Conservation (phyloP, 1,140 invertebrate species). For the Leptonema lineaticorne region DNA sequence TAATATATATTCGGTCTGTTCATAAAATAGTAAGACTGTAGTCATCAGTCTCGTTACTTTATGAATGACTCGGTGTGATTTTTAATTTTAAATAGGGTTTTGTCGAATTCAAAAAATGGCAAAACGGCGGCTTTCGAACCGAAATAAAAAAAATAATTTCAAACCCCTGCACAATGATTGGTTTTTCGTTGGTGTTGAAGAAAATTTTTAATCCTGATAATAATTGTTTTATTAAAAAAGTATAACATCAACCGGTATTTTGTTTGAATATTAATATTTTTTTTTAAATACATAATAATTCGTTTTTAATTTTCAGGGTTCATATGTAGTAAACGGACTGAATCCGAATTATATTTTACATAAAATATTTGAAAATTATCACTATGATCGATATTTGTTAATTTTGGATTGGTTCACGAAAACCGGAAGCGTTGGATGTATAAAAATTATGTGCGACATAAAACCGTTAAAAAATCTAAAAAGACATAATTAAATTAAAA, state of each 20-base stretch:
- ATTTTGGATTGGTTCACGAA: neutral
- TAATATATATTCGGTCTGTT: neutral
- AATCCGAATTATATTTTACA: neutral
- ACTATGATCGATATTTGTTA: neutral
- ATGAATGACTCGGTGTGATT: too few relatives aligned
- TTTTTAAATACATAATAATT: neutral
- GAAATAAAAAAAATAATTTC: conserved; percentile 7
- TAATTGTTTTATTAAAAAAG: conserved; percentile 24
- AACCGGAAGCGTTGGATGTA: neutral
- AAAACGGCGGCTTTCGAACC: neutral
- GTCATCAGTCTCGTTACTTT: too few relatives aligned
- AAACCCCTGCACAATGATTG: conserved; percentile 1
- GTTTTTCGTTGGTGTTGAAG: neutral
- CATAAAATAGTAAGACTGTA: neutral
- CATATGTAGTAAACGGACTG: neutral
- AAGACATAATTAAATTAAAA: neutral
- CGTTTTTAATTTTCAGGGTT: neutral
- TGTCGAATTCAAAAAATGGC: neutral
- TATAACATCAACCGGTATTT: neutral
- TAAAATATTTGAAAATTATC: neutral
- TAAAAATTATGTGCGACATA: neutral
- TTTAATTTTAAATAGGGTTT: neutral
- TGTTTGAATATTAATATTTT: neutral
- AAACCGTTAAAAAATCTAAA: neutral
- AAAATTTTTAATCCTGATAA: conserved; percentile 5